Conservation (phyloP, 35 echinoderm and acorn worm genomes). For the Amphiura filiformis region DNA sequence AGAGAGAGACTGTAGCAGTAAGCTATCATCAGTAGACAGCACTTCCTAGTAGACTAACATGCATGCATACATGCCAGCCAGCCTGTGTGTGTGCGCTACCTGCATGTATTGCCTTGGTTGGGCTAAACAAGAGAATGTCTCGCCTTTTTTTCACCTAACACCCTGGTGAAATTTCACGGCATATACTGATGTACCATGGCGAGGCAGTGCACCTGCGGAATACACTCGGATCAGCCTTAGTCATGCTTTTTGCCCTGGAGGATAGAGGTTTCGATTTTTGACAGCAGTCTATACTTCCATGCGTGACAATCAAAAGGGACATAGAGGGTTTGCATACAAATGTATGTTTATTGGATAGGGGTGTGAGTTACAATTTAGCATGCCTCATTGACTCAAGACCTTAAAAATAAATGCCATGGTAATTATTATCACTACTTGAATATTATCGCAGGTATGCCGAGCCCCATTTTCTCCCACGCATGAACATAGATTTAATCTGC, state of each 20-base stretch:
- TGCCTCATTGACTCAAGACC: not conserved
- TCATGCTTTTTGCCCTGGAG: not conserved
- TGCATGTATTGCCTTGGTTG: not conserved
- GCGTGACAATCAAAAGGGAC: too few species aligned
- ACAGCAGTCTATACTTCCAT: too few species aligned
- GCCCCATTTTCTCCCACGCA: not conserved
- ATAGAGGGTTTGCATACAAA: too few species aligned
- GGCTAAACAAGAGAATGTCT: not conserved
- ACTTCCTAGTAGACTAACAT: conserved; percentile 8
- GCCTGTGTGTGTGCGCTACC: not conserved
- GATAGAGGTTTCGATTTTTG: too few species aligned
- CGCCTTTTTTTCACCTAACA: too few species aligned
- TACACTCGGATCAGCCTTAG: not conserved
- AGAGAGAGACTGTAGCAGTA: not conserved
- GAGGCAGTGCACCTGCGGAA: too few species aligned
- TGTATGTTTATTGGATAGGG: not conserved
- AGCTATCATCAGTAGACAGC: conserved; percentile 3
- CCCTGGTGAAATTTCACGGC: too few species aligned
- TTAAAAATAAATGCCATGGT: not conserved
- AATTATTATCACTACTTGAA: not conserved
- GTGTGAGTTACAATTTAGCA: not conserved
- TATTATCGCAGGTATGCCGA: not conserved
- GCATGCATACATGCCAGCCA: not conserved
- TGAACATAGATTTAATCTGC: not conserved
- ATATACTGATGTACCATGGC: too few species aligned